These are phyloP conservation scores for Magallana nippona DNA, from an alignment of 2,888 invertebrate species.

Conservation along the genomic window DNA sequence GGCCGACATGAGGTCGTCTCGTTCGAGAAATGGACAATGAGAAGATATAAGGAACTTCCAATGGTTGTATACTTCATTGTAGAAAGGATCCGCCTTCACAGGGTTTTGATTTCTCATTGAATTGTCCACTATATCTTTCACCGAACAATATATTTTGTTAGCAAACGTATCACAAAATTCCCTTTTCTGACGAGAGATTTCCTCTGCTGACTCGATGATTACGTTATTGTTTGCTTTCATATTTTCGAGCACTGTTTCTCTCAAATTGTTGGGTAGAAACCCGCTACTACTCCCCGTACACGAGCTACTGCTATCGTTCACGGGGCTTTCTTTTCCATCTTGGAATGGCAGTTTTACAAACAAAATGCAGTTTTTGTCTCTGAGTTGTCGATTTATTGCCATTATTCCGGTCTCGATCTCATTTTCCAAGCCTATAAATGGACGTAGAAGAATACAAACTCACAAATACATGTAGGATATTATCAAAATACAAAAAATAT, in stretches of 20 bases:
- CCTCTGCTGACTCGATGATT: neutral
- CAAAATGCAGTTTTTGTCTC: slow-evolving; percentile 59
- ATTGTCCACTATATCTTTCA: slow-evolving; percentile 64
- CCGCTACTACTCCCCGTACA: slow-evolving; percentile 13
- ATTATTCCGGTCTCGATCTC: slow-evolving; percentile 62
- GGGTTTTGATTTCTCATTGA: slow-evolving; percentile 54
- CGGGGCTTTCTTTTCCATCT: neutral
- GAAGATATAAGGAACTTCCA: slow-evolving; percentile 58
- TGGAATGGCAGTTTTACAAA: slow-evolving; percentile 35
- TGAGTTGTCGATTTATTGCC: slow-evolving; percentile 40
- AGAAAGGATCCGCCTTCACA: slow-evolving; percentile 61
- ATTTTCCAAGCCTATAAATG: slow-evolving; percentile 63
- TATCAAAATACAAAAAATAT: neutral
- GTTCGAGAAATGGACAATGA: slow-evolving; percentile 62
- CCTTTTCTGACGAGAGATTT: slow-evolving; percentile 25
- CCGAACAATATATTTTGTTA: slow-evolving; percentile 61
- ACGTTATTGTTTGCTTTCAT: neutral
- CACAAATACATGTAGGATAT: neutral
- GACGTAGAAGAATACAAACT: neutral
- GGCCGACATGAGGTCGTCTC: slow-evolving; percentile 62
- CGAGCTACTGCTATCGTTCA: slow-evolving; percentile 1
- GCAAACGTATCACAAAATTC: slow-evolving; percentile 63
- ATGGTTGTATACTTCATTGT: slow-evolving; percentile 66
- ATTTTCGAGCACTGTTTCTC: slow-evolving; percentile 6
- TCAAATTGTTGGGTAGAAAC: neutral